phyloP scores from a whole-genome alignment of 1,140 invertebrate species.

The Drosophila varians region DNA sequence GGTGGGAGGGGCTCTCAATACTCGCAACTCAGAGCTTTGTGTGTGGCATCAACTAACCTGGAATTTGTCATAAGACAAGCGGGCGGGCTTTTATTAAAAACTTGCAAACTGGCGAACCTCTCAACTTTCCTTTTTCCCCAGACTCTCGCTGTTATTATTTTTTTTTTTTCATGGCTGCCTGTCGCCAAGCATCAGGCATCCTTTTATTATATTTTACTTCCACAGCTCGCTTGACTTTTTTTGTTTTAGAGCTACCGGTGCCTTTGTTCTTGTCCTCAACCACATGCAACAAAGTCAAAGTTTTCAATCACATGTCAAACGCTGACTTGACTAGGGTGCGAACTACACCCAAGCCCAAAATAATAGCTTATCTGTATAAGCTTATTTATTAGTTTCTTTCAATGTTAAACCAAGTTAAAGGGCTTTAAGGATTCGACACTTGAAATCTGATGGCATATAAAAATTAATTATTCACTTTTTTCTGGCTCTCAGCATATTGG shows the following conservation, averaged over 20 bases:
- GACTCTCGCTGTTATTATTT: background rate
- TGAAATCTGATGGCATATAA: too few species aligned
- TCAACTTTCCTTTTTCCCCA: slow-evolving; percentile 29
- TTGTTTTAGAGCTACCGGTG: slow-evolving; percentile 13
- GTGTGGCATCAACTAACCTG: slow-evolving; percentile 36
- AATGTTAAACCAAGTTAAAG: too few species aligned
- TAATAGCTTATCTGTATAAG: background rate
- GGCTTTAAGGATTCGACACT: too few species aligned
- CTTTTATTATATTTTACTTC: slow-evolving; percentile 43
- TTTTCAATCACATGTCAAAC: slow-evolving; percentile 81
- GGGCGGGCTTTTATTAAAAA: slow-evolving; percentile 68
- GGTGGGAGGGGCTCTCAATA: slow-evolving; percentile 8
- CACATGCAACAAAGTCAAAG: slow-evolving; percentile 79
- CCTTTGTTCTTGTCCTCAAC: slow-evolving; percentile 50
- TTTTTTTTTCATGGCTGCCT: slow-evolving; percentile 29
- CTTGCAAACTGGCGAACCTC: slow-evolving; percentile 40
- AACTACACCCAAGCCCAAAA: background rate
- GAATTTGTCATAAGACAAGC: slow-evolving; percentile 70
- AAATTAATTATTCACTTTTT: background rate
- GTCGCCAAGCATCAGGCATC: slow-evolving; percentile 42
- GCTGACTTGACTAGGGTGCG: slow-evolving; percentile 68
- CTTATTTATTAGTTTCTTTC: too few species aligned
- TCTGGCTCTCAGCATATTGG: background rate
- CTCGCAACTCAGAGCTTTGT: slow-evolving; percentile 36
- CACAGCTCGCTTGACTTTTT: slow-evolving; percentile 4